Evolutionary conservation across 1,140 invertebrate genomes (phyloP), one percentile per base, ranked within the genome.

Genomic region (Euwallacea similis): DNA sequence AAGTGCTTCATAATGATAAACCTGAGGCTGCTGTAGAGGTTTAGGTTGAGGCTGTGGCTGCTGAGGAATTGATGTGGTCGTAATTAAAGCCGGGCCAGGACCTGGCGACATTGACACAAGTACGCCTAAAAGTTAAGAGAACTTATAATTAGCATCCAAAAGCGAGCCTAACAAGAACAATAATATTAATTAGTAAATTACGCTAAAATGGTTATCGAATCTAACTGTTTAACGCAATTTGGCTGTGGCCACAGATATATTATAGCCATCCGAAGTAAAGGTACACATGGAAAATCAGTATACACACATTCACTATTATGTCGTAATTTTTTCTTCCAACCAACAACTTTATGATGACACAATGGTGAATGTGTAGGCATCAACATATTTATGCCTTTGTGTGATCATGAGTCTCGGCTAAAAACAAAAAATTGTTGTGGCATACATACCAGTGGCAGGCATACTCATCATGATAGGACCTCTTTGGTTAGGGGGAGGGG

Each of bases 51-150:
- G 72, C 69, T 79, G 76, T 46, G 73, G 74, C 42, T 76, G 78
- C 54, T 78, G 78, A 50, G 78, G 79, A 61, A 79, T 75, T 43
- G 77, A 74, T 47, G 78, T 75, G 33, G 79, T 76, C 21, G 78
- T 78, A 50, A 81, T 79, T 61, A 81, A 70, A 47, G 79, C 71
- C 44, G 79, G 77, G 61, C 79, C 80, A 50, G 79, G 74, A 47
- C 79, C 80, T 65, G 78, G 72, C 16, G 80, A 76, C 78, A 82
- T 79, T 43, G 80, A 79, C 66, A 82, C 80, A 42, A 82, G 76
- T 71, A 82, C 80, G 71, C 80, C 79, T 80, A 72, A 21, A 62
- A 71, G 62, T 63, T 42, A 33, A 33, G 21, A 33, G 21, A 33
- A 33, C 21, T 33, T 33, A 33, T 33, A 33, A 33, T 33, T 4